A percentile compares a stretch with the other conserved stretches of the same genome.
phyloP scores from a whole-genome alignment of 2,888 invertebrate genomes.

The Chrysolina haemoptera region DNA sequence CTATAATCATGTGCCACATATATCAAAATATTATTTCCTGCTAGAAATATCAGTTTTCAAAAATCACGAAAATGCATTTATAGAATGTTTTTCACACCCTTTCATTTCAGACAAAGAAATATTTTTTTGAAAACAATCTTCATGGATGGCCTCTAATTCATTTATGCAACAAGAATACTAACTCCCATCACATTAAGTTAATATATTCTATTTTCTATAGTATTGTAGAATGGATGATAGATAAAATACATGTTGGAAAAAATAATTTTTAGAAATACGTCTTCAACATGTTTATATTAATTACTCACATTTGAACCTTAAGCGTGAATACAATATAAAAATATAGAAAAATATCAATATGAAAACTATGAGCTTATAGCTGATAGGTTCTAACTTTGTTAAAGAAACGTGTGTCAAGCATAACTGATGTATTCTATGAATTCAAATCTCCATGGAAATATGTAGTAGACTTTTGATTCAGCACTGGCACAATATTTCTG shows the following conservation, averaged over 20 bases:
- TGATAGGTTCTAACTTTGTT: too few species aligned
- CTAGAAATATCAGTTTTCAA: too few species aligned
- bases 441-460: background rate
- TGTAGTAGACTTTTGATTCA: background rate
- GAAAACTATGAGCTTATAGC: background rate
- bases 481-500: background rate
- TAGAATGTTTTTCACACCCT: too few species aligned
- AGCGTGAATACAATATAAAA: background rate
- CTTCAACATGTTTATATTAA: background rate
- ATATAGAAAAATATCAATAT: background rate
- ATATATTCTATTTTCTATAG: slow-evolving; percentile 19
- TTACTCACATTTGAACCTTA: too few species aligned
- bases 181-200: slow-evolving; percentile 26
- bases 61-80: too few species aligned
- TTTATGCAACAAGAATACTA: slow-evolving; percentile 30
- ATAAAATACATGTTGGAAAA: background rate
- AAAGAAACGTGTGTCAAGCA: too few species aligned
- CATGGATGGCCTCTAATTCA: slow-evolving; percentile 7
- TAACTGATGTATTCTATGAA: too few species aligned
- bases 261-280: slow-evolving; percentile 5
- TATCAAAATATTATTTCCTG: too few species aligned
- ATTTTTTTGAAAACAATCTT: background rate
- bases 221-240: slow-evolving; percentile 1
- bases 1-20: too few species aligned
- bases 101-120: background rate